Evolutionary conservation across 64 coral and sea anemone genomes (phyloP), one percentile per base, ranked within the genome.

Genomic region (Exaiptasia diaphana): DNA sequence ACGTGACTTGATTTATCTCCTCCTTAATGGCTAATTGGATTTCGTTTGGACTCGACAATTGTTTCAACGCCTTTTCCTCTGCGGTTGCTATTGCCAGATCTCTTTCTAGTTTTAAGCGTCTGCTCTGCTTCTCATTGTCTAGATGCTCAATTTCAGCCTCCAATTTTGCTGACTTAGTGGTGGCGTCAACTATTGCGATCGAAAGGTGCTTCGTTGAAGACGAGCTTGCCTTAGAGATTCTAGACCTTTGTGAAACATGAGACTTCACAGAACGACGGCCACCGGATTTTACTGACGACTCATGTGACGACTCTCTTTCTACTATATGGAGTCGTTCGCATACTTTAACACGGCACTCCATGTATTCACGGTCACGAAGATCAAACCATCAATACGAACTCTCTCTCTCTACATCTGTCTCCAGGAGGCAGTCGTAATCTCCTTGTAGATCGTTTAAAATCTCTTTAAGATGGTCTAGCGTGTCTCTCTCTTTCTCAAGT

Each of bases 101-200:
- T 30, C 64, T 80, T 43, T 80, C 54, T 68, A 82, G 61, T 45
- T 83, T 62, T 34, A 71, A 68, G 13, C 64, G 63, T 52, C 64
- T 68, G 17, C 68, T 70, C 34, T 64, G 43, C n/a, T 41, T 83
- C 9, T 37, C 80, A 9, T 70, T 41, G 5, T 83, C 64, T 17
- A 83, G 45, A 22, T 32, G 50, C 62, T 82, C 39, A 12, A 82
- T 23, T 34, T 82, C 79, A 17, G 45, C 44, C 42, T 82, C 41
- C 28, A 82, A 26, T 67, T 82, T 67, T 5, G 79, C 79, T 29
- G 79, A 60, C 45, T 69, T 82, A 6, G 79, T 67, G 36, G 60
- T 63, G 0, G 79, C 79, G 11, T 71, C 63, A 24, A 70, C n/a
- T 21, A 30, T 21, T n/a, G 60, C 63, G 17, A 69, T 32, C 3